Percentiles rank a stretch among this genome's conserved stretches.
These are phyloP conservation scores for Serinus canaria DNA, from an alignment of 2,113 vertebrate genomes.

Conservation along the genomic window DNA sequence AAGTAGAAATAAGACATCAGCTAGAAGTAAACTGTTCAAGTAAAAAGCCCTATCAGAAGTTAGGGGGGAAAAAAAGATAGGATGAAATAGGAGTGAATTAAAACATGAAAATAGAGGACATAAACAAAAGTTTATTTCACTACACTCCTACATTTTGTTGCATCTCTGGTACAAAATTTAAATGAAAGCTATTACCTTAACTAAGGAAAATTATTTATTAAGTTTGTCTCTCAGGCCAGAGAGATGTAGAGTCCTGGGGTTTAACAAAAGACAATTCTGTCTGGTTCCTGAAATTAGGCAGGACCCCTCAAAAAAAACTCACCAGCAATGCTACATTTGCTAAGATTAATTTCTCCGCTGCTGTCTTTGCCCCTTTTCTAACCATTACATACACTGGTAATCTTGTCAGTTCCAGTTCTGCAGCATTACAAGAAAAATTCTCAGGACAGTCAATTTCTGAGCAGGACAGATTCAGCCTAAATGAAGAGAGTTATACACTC, in stretches of 20 bases:
- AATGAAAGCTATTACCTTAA: background rate
- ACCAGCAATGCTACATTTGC: background rate
- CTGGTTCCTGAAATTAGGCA: background rate
- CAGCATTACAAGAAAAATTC: background rate
- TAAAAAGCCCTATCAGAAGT: background rate
- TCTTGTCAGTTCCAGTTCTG: background rate
- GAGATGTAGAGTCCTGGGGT: background rate
- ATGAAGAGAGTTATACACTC: constrained; percentile 15
- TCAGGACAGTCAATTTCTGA: background rate
- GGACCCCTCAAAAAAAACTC: background rate
- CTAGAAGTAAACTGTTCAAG: background rate
- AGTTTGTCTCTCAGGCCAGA: background rate
- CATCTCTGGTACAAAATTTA: background rate
- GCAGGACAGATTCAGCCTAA: constrained; percentile 3
- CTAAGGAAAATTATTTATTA: background rate
- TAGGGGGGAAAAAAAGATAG: background rate
- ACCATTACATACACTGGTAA: background rate
- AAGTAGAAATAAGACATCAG: background rate
- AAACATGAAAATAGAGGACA: background rate
- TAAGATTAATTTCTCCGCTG: background rate
- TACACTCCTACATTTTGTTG: background rate
- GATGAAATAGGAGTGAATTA: background rate
- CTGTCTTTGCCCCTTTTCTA: background rate
- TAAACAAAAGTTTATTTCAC: background rate
- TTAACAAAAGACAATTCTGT: background rate